Conservation (phyloP, 1,140 invertebrate species). For the Scaptomyza pallida region DNA sequence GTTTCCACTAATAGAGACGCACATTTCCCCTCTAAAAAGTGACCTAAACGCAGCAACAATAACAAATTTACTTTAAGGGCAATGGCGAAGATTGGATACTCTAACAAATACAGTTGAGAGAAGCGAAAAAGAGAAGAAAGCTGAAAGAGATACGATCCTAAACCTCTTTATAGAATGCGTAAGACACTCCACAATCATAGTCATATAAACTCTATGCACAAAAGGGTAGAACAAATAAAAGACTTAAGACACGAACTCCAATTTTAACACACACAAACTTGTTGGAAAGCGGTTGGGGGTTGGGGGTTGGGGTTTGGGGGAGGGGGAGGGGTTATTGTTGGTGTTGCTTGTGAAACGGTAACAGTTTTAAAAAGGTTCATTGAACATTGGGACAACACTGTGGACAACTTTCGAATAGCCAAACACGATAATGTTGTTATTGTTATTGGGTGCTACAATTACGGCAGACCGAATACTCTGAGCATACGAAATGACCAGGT, state of each 20-base stretch:
- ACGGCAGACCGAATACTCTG: slow-evolving; percentile 4
- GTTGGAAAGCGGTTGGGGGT: neutral
- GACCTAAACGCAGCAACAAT: neutral
- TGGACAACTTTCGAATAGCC: slow-evolving; percentile 49
- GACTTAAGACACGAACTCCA: slow-evolving; percentile 47
- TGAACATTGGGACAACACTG: slow-evolving; percentile 43
- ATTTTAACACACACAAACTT: slow-evolving; percentile 1
- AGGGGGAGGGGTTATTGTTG: neutral
- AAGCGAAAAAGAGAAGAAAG: no score
- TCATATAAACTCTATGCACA: neutral
- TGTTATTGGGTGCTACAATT: slow-evolving; percentile 39
- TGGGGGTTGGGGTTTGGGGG: no score
- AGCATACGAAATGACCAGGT: slow-evolving; percentile 23
- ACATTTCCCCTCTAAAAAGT: slow-evolving; percentile 13
- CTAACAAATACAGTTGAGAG: neutral
- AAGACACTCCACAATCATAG: neutral
- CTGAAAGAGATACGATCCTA: no score
- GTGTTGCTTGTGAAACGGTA: slow-evolving; percentile 26
- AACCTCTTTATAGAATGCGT: neutral
- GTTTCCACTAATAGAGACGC: slow-evolving; percentile 30
- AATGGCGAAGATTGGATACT: neutral
- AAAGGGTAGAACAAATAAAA: slow-evolving; percentile 26
- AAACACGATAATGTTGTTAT: slow-evolving; percentile 6
- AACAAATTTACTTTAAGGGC: neutral
- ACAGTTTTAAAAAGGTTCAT: slow-evolving; percentile 50